Conservation (phyloP, 2,797 vertebrate genomes). For the Orestias chungarensis region DNA sequence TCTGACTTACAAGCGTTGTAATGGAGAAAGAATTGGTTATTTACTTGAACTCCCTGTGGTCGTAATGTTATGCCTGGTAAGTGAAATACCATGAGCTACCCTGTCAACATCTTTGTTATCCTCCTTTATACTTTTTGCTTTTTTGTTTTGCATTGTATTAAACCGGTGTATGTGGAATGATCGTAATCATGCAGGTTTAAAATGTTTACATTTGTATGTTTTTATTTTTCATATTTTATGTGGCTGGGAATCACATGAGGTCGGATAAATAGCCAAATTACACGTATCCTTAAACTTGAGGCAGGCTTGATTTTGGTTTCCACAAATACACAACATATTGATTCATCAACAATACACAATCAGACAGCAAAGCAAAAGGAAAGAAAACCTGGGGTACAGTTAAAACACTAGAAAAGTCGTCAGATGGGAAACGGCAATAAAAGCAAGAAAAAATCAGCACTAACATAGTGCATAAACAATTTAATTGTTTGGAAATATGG, state of each 20-base stretch:
- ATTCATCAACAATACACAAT: slow-evolving; percentile 76
- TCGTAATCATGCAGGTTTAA: slow-evolving; percentile 53
- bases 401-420: slow-evolving; percentile 89
- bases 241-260: slow-evolving; percentile 10
- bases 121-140: slow-evolving; percentile 16
- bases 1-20: background rate
- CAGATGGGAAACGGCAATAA: slow-evolving; percentile 74
- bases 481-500: slow-evolving; percentile 78
- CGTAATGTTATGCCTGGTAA: slow-evolving; percentile 3
- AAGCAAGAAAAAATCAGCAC: slow-evolving; percentile 85
- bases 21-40: background rate
- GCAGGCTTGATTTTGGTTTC: slow-evolving; percentile 72
- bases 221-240: slow-evolving; percentile 11
- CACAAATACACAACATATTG: slow-evolving; percentile 73
- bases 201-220: slow-evolving; percentile 7
- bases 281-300: slow-evolving; percentile 55
- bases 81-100: slow-evolving; percentile 15
- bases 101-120: slow-evolving; percentile 22
- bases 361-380: slow-evolving; percentile 68
- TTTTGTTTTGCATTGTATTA: slow-evolving; percentile 31
- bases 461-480: slow-evolving; percentile 96
- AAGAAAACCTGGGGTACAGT: slow-evolving; percentile 76
- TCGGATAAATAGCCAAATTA: slow-evolving; percentile 42
- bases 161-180: slow-evolving; percentile 43
- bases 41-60: background rate